Percentiles rank a stretch among this genome's conserved stretches.
phyloP scores from a whole-genome alignment of 2,888 invertebrate species.

The Choristoneura rosaceana region DNA sequence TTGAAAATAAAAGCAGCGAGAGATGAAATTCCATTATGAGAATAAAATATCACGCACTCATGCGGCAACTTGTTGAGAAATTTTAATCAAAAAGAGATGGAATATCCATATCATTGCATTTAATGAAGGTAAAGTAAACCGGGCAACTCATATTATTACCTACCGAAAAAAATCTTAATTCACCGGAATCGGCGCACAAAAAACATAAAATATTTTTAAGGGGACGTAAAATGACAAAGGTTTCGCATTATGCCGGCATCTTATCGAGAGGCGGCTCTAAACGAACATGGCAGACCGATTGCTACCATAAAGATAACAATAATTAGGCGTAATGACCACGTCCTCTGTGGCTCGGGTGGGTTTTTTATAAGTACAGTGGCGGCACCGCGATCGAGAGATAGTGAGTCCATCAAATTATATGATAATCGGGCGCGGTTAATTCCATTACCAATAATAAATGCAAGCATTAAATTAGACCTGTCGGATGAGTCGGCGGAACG shows the following conservation, averaged over 20 bases:
- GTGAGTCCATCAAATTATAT: conserved; percentile 84
- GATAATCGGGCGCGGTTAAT: conserved; percentile 84
- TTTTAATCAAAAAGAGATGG: conserved; percentile 65
- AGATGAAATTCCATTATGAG: conserved; percentile 63
- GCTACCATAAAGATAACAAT: conserved; percentile 84
- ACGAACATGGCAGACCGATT: conserved; percentile 74
- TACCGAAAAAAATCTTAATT: conserved; percentile 58
- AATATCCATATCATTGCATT: conserved; percentile 80
- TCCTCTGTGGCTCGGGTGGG: conserved; percentile 66
- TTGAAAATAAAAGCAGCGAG: conserved; percentile 32
- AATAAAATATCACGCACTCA: conserved; percentile 55
- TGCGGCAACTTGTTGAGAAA: conserved; percentile 49
- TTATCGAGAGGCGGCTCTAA: conserved; percentile 68
- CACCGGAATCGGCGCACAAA: conserved; percentile 56
- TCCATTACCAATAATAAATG: conserved; percentile 85
- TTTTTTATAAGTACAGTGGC: conserved; percentile 77
- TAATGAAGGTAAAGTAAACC: conserved; percentile 73
- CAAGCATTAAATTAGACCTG: conserved; percentile 84
- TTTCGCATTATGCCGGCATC: conserved; percentile 72
- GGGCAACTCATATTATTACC: conserved; percentile 70
- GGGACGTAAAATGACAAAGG: conserved; percentile 70
- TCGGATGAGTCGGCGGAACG: conserved; percentile 82
- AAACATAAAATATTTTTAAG: conserved; percentile 58
- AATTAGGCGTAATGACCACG: conserved; percentile 82
- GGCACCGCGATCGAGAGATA: conserved; percentile 79